These are phyloP conservation scores for Pogonus chalceus DNA, from an alignment of 1,140 invertebrate genomes.

Conservation along the genomic window DNA sequence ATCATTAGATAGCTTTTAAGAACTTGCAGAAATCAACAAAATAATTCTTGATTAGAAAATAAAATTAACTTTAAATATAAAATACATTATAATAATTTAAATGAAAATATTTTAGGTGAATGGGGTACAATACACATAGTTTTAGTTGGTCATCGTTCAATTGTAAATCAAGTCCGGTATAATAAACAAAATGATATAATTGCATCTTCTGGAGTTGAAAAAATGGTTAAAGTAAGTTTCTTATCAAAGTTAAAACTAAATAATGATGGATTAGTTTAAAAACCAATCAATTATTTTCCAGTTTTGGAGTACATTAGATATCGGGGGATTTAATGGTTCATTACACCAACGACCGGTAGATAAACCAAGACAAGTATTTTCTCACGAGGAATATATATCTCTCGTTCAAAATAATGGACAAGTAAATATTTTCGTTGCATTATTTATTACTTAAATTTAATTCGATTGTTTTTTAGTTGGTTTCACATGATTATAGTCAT, in stretches of 20 bases:
- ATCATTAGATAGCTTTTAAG: no score
- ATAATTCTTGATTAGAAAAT: no score
- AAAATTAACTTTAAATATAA: no score
- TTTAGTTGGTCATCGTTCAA: conserved; percentile 81
- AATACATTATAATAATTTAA: conserved; percentile 21
- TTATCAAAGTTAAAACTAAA: conserved; percentile 8
- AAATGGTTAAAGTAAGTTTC: conserved; percentile 71
- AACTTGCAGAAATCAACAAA: no score
- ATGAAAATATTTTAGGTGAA: conserved; percentile 23
- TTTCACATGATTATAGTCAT: conserved; percentile 69
- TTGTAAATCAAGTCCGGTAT: conserved; percentile 92
- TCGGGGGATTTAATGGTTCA: conserved; percentile 47
- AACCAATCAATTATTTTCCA: conserved; percentile 27
- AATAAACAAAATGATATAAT: conserved; percentile 74
- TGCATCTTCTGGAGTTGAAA: conserved; percentile 91
- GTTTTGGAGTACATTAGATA: conserved; percentile 69
- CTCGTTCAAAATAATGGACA: conserved; percentile 68
- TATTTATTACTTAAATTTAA: conserved; percentile 10
- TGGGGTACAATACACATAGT: conserved; percentile 63
- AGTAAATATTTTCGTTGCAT: conserved; percentile 32
- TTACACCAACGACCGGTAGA: conserved; percentile 46
- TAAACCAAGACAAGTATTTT: conserved; percentile 66
- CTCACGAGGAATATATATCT: conserved; percentile 76
- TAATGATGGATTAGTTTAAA: conserved; percentile 2
- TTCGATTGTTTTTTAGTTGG: conserved; percentile 41